Conservation (phyloP, 2,888 invertebrate species). For the Margaritifera margaritifera region DNA sequence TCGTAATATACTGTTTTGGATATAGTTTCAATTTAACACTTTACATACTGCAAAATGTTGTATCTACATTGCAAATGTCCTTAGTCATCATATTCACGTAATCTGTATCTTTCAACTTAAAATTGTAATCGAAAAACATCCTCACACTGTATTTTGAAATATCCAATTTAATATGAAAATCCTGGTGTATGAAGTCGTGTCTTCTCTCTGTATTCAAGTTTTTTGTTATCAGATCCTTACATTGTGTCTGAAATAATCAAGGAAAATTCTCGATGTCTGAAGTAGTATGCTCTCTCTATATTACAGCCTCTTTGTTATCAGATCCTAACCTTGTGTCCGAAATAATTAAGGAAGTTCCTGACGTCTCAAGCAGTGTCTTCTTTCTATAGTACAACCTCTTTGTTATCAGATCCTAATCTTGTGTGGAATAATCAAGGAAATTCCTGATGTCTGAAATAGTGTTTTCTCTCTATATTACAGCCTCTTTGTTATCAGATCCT, state of each 20-base stretch:
- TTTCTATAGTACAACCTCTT: constrained; percentile 8
- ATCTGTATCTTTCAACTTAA: too few species aligned
- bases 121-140: too few species aligned
- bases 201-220: constrained; percentile 1
- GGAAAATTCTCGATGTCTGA: constrained; percentile 5
- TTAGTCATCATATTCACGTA: too few species aligned
- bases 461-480: constrained; percentile 1
- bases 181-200: too few species aligned
- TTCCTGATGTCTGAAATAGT: not conserved
- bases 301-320: constrained; percentile 26
- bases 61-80: too few species aligned
- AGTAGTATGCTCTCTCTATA: not conserved
- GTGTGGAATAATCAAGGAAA: constrained; percentile 30
- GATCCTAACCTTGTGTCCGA: constrained; percentile 32
- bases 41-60: too few species aligned
- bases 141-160: too few species aligned
- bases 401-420: constrained; percentile 34
- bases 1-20: too few species aligned
- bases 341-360: constrained; percentile 30
- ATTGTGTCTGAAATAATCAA: constrained; percentile 30
- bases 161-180: too few species aligned
- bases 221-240: constrained; percentile 33
- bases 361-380: too few species aligned
- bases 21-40: too few species aligned
- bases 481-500: constrained; percentile 32